Evolutionary conservation across 2,888 invertebrate genomes (phyloP), one percentile per base, ranked within the genome.

Genomic region (Heteromurus nitidus): DNA sequence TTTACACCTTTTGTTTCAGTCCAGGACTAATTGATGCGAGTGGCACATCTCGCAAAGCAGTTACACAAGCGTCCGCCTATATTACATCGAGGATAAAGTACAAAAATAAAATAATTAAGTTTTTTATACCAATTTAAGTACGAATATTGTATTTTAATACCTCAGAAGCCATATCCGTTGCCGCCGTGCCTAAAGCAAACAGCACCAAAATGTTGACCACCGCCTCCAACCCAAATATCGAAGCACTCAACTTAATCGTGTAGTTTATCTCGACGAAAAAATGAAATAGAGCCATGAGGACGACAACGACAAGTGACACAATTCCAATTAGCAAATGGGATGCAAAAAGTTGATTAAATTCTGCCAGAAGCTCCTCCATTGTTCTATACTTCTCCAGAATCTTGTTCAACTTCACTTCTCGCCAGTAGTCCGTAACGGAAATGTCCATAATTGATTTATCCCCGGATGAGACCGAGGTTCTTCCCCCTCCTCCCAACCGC

Each of bases 61-160:
- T 77, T 18, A 77, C 69, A n/a, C 77, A 77, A n/a, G 69, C 30
- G 26, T 77, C 77, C 24, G 77, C 77, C 77, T 77, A 64, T 26
- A 20, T 20, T n/a, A n/a, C n/a, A n/a, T n/a, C n/a, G n/a, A n/a
- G n/a, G n/a, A n/a, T n/a, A n/a, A n/a, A n/a, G n/a, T n/a, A n/a
- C n/a, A n/a, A n/a, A n/a, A n/a, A n/a, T n/a, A n/a, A n/a, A n/a
- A n/a, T 7, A 50, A 5, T 13, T 13, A n/a, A 9, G 9, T 50
- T n/a, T 50, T 11, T 50, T 5, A 50, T 50, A 16, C 18, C 18
- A 18, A 16, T 50, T 11, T 50, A 7, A 42, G 7, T 36, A 9
- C 36, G 36, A 5, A 36, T 11, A 50, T 50, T 50, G n/a, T 50
- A 16, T 50, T 24, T 11, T 3, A 47, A 24, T 36, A 76, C 76